Evolutionary conservation across 2,797 vertebrate genomes (phyloP), one percentile per base, ranked within the genome.

Genomic region (Xyrichtys novacula): DNA sequence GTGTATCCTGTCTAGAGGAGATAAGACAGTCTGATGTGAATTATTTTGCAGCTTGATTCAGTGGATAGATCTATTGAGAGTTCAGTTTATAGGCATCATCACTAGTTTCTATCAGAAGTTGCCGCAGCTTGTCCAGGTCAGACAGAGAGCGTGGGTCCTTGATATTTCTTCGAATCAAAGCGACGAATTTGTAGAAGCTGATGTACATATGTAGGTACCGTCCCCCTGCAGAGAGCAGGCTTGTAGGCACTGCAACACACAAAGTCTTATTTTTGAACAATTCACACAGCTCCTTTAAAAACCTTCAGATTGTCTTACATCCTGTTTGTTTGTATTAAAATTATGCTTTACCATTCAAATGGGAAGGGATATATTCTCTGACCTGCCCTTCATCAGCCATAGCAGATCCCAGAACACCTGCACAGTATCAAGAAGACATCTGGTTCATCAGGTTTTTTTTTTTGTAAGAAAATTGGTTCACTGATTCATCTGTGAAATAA

Each of bases 331-430:
- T 2, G 3, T 47, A 31, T 16, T 11, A n/a, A 5, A 12, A 23
- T 25, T 20, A 28, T 15, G 25, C 29, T 65, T 67, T 83, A 90
- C 87, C 66, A 5, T 75, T 71, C 32, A 87, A 57, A 85, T 80
- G 85, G 28, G 57, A 6, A 39, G 83, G 86, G 11, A 89, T 7
- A 7, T 49, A 10, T 0, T 48, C 44, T 50, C 0, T 52, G 31
- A 78, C 1, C 0, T 0, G 25, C 1, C 81, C 28, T 22, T 63
- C 69, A 44, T 81, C 6, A 58, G 86, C 85, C 74, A 89, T 2
- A 0, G 86, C 85, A 65, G 44, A 54, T 5, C 85, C 86, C 6
- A 88, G 65, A 57, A 91, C 2, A 54, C 88, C 87, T 89, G 65
- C 48, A 61, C 0, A 20, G n/a, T 42, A 14, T 57, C 14, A 58